These are phyloP conservation scores for Tympanoctomys barrerae DNA, from an alignment of 2,797 vertebrate species.

Conservation along the genomic window DNA sequence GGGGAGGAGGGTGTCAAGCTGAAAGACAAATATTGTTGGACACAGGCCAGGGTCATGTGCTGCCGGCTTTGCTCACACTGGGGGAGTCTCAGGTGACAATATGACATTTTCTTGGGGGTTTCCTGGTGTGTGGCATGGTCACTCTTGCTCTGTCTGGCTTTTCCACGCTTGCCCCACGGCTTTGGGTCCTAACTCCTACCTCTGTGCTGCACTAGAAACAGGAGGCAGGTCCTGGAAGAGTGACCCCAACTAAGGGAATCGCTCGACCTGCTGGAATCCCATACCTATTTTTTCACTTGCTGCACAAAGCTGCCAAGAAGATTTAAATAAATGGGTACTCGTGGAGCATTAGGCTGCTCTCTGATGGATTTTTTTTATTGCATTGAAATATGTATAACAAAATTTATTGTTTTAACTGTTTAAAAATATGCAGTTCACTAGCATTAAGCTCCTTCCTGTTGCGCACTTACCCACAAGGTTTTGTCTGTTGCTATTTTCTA, in stretches of 20 bases:
- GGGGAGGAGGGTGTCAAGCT: too few species aligned
- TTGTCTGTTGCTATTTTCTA: slow-evolving; percentile 17
- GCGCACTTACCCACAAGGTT: background rate
- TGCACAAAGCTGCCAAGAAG: background rate
- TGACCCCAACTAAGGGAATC: background rate
- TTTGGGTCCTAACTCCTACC: background rate
- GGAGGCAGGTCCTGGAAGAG: background rate
- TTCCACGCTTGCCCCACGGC: background rate
- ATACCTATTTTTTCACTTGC: background rate
- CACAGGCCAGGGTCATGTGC: background rate
- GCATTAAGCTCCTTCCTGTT: background rate
- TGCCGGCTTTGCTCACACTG: background rate
- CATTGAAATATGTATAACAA: background rate
- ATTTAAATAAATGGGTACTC: background rate
- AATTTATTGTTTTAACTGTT: background rate
- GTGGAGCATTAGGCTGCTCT: background rate
- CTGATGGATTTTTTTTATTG: background rate
- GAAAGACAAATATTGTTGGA: background rate
- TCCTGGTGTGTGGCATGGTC: background rate
- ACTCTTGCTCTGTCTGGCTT: background rate
- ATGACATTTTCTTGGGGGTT: background rate
- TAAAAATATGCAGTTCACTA: background rate
- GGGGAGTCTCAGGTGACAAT: background rate
- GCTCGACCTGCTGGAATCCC: background rate
- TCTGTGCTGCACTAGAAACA: background rate